A percentile compares a stretch with the other conserved stretches of the same genome.
These are phyloP conservation scores for Hydroisotoma schaefferi DNA, from an alignment of 2,888 invertebrate genomes.

Conservation along the genomic window DNA sequence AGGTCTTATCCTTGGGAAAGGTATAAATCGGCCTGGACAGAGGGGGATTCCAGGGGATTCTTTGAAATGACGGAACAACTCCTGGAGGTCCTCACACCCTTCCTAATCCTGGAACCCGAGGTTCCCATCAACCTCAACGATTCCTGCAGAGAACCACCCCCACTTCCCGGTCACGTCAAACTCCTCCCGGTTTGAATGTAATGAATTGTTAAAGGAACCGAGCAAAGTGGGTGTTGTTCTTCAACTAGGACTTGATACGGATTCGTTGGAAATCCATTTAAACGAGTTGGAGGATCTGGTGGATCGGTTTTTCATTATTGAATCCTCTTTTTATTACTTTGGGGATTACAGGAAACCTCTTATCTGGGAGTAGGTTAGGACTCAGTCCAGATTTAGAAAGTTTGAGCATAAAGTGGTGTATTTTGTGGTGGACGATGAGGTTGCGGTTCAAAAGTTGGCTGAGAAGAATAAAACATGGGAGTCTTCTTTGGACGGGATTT, in stretches of 20 bases:
- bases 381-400: slow-evolving; percentile 14
- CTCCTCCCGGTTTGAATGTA: neutral
- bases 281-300: slow-evolving; percentile 30
- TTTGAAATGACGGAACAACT: too few relatives aligned
- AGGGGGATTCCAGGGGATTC: too few relatives aligned
- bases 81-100: neutral
- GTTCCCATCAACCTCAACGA: neutral
- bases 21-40: too few relatives aligned
- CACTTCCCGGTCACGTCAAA: too few relatives aligned
- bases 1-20: too few relatives aligned
- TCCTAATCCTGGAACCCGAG: neutral
- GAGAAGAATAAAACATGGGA: too few relatives aligned
- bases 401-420: slow-evolving; percentile 18
- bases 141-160: too few relatives aligned
- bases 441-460: neutral
- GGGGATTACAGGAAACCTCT: slow-evolving; percentile 23
- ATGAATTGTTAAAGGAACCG: neutral
- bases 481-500: neutral
- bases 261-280: slow-evolving; percentile 28
- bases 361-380: slow-evolving; percentile 28
- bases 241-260: slow-evolving; percentile 32
- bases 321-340: slow-evolving; percentile 13
- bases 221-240: slow-evolving; percentile 22
- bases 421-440: slow-evolving; percentile 23
- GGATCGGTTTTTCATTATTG: slow-evolving; percentile 29